These are phyloP conservation scores for Pseudoips prasinana DNA, from an alignment of 2,888 invertebrate genomes.

Conservation along the genomic window DNA sequence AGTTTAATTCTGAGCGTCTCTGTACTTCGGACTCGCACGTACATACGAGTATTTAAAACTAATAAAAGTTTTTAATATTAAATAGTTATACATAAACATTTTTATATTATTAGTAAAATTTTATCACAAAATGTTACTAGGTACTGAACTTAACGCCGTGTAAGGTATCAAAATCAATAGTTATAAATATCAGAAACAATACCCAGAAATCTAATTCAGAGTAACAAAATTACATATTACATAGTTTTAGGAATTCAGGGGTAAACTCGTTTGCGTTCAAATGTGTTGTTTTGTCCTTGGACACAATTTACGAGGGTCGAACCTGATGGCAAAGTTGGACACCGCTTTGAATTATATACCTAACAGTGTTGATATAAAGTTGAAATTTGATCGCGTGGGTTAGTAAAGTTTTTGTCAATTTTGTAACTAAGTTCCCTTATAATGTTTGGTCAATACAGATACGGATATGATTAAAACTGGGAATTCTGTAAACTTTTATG, in stretches of 20 bases:
- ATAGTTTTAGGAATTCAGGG: constrained; percentile 43
- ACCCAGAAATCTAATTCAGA: constrained; percentile 14
- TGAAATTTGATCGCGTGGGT: constrained; percentile 5
- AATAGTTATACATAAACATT: too few relatives aligned
- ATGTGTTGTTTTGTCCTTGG: constrained; percentile 47
- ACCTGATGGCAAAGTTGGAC: constrained; percentile 7
- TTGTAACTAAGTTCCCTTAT: constrained; percentile 23
- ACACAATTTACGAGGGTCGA: constrained; percentile 45
- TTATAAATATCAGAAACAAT: constrained; percentile 27
- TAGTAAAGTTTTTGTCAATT: constrained; percentile 15
- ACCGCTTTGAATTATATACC: constrained; percentile 9
- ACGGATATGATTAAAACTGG: constrained; percentile 12
- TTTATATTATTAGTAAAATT: too few relatives aligned
- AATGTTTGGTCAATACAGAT: constrained; percentile 23
- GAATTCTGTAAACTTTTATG: too few relatives aligned
- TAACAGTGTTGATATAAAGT: constrained; percentile 4
- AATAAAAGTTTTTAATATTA: too few relatives aligned
- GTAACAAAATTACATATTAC: constrained; percentile 34
- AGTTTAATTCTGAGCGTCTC: too few relatives aligned
- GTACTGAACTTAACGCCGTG: too few relatives aligned
- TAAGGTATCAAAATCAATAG: too few relatives aligned
- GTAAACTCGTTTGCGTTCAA: constrained; percentile 38
- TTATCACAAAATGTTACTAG: too few relatives aligned
- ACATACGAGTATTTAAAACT: too few relatives aligned
- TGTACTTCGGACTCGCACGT: too few relatives aligned